Conservation (phyloP, 2,888 invertebrate genomes). For the Nomada ruficornis region DNA sequence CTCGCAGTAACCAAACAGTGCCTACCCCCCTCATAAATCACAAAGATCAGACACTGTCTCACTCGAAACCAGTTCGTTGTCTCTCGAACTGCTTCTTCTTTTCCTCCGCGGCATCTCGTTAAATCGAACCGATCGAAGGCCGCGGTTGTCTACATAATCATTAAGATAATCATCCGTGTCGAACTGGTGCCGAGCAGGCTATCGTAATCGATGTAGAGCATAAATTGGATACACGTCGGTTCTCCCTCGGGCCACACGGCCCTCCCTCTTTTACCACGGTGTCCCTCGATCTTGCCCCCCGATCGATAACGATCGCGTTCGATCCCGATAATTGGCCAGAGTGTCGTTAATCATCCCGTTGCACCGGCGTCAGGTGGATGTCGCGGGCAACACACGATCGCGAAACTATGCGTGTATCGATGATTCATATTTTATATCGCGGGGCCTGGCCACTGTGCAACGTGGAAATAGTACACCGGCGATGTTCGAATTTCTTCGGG, state of each 20-base stretch:
- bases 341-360: conserved; percentile 45
- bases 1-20: too few species aligned
- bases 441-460: not conserved
- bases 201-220: conserved; percentile 68
- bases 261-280: conserved; percentile 12
- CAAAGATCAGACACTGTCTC: not conserved
- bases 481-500: not conserved
- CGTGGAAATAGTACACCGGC: not conserved
- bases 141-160: conserved; percentile 68
- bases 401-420: not conserved
- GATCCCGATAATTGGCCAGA: conserved; percentile 57
- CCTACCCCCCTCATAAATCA: not conserved
- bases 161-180: conserved; percentile 71
- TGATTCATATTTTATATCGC: conserved; percentile 24
- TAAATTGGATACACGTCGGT: conserved; percentile 63
- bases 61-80: conserved; percentile 23
- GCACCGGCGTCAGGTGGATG: conserved; percentile 15
- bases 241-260: conserved; percentile 25
- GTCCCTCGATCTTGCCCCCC: conserved; percentile 50
- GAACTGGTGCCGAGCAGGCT: conserved; percentile 46
- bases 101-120: conserved; percentile 43
- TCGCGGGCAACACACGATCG: conserved; percentile 20
- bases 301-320: conserved; percentile 65
- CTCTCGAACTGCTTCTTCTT: conserved; percentile 4
- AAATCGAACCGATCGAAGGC: conserved; percentile 42